Evolutionary conservation across 2,797 vertebrate genomes (phyloP), one percentile per base, ranked within the genome.

Genomic region (Sebastes itinus): DNA sequence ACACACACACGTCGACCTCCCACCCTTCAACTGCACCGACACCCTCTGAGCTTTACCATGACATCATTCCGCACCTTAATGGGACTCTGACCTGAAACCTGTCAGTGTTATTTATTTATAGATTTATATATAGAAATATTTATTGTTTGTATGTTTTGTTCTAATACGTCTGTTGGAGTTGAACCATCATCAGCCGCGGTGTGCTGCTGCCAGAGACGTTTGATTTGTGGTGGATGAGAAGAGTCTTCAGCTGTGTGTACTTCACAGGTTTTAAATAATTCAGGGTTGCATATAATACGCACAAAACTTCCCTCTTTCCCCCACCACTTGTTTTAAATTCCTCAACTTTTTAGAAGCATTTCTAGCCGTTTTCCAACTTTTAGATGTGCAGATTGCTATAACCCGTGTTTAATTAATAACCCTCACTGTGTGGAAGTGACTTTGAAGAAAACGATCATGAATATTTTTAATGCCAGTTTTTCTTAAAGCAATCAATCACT

Each of bases 31-130:
- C 70, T 58, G 49, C 69, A 25, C 23, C 2, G 2, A n/a, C 33
- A 9, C 25, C 12, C 16, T 33, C 38, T 12, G 1, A 59, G 30
- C 11, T 49, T n/a, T 56, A 32, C 61, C 35, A 14, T 38, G 12
- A 38, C 42, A 32, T 13, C 56, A 80, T 86, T 85, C 71, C 25
- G 73, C 81, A 87, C 79, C 77, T 83, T 85, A 69, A 58, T 1
- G 6, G 67, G 82, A 78, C 77, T 61, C 28, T 3, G 27, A 62
- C 78, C 70, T 75, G 52, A 66, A 85, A 78, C 80, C 76, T 68
- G 38, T 56, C 82, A 77, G 72, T 87, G 56, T 89, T 85, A 76
- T 89, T 87, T 89, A 77, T 87, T 71, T 69, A 64, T 72, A 83
- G 66, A 42, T 87, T 76, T 80, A 35, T 69, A 79, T 54, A 80